Percentiles rank a stretch among this genome's conserved stretches.
Evolutionary conservation across 1,140 invertebrate genomes (phyloP).

Genomic region (Argopecten irradians): DNA sequence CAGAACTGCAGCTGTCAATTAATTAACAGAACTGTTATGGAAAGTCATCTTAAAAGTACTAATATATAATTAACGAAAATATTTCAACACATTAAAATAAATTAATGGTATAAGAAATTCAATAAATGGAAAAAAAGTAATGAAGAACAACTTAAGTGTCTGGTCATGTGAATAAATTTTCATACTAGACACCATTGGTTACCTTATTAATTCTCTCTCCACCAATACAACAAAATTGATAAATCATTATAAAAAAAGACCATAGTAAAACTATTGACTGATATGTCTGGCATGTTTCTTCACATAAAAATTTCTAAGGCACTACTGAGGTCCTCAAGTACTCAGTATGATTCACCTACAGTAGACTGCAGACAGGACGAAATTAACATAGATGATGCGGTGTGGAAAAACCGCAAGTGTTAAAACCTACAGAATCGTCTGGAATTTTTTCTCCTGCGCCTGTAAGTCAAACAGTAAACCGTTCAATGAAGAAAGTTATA

Average conservation of each 20-base stretch:
- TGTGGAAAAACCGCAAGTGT: conserved; percentile 15
- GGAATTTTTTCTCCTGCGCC: not conserved
- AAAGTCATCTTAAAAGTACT: not conserved
- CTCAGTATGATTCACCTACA: conserved; percentile 15
- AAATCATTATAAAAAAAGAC: not conserved
- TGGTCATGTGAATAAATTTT: conserved; percentile 2
- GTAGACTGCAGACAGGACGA: conserved; percentile 14
- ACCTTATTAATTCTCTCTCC: not conserved
- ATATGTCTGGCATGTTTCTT: conserved; percentile 17
- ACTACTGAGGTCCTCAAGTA: not conserved
- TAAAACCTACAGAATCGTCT: conserved; percentile 1
- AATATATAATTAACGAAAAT: not conserved
- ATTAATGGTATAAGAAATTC: not conserved
- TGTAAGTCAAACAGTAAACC: not conserved
- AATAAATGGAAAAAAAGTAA: not conserved
- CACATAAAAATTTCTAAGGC: not conserved
- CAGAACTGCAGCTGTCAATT: not conserved
- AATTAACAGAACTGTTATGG: not conserved
- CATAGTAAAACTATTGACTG: not conserved
- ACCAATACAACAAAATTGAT: not conserved
- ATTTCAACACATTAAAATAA: not conserved
- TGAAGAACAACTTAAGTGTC: not conserved
- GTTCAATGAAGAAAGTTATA: not conserved
- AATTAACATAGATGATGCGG: conserved; percentile 21
- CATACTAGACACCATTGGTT: not conserved